A percentile compares a stretch with the other conserved stretches of the same genome.
These are phyloP conservation scores for Pedionomus torquatus DNA, from an alignment of 2,113 vertebrate species.

Conservation along the genomic window DNA sequence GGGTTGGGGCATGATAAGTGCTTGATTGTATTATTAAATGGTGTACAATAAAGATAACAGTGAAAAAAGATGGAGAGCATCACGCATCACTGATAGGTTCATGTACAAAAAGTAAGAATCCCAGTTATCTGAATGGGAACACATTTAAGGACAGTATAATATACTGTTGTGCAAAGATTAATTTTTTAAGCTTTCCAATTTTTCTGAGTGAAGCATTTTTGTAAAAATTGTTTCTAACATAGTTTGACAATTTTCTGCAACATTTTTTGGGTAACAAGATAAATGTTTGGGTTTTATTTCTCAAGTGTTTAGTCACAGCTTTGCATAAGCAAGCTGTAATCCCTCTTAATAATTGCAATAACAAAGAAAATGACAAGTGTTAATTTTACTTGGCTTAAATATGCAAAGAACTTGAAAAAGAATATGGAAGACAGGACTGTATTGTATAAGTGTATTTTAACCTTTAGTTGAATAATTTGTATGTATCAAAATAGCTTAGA, in stretches of 20 bases:
- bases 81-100: slow-evolving; percentile 22
- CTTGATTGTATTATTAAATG: slow-evolving; percentile 45
- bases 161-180: slow-evolving; percentile 66
- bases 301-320: slow-evolving; percentile 70
- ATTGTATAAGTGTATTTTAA: slow-evolving; percentile 90
- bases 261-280: slow-evolving; percentile 62
- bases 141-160: slow-evolving; percentile 62
- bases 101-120: slow-evolving; percentile 35
- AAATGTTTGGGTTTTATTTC: slow-evolving; percentile 49
- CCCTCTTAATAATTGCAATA: slow-evolving; percentile 84
- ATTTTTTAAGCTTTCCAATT: slow-evolving; percentile 74
- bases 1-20: slow-evolving; percentile 41
- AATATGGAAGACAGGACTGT: slow-evolving; percentile 72
- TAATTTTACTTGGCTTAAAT: slow-evolving; percentile 78
- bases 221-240: slow-evolving; percentile 76
- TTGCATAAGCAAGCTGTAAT: slow-evolving; percentile 62
- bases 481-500: slow-evolving; percentile 82
- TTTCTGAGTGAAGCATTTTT: slow-evolving; percentile 77
- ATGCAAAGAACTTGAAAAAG: slow-evolving; percentile 72
- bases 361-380: slow-evolving; percentile 76
- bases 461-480: slow-evolving; percentile 87
- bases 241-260: slow-evolving; percentile 66
- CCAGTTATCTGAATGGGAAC: slow-evolving; percentile 61
- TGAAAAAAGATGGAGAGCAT: slow-evolving; percentile 50
- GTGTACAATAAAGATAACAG: slow-evolving; percentile 56